These are phyloP conservation scores for Drosophila pachea DNA, from an alignment of 1,140 invertebrate genomes.

Conservation along the genomic window DNA sequence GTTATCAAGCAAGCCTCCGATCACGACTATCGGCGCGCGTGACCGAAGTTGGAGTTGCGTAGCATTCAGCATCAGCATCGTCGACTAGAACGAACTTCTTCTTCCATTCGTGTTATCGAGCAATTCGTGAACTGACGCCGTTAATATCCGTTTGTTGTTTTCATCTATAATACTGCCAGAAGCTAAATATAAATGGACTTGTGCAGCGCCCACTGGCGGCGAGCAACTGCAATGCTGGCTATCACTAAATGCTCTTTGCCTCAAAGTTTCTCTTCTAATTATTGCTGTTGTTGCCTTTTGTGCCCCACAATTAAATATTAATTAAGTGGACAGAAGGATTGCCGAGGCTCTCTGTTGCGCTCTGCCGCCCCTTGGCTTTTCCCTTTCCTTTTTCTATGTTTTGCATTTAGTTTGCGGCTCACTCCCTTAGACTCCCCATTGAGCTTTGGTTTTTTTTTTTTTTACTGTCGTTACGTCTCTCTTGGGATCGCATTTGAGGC, in stretches of 20 bases:
- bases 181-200: background rate
- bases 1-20: too few species aligned
- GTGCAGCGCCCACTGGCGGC: slow-evolving; percentile 21
- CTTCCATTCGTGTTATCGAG: too few species aligned
- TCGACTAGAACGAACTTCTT: too few species aligned
- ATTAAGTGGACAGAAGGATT: slow-evolving; percentile 63
- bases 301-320: slow-evolving; percentile 69
- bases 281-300: slow-evolving; percentile 19
- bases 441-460: slow-evolving; percentile 39
- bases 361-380: background rate
- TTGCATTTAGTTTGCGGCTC: background rate
- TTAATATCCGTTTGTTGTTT: too few species aligned
- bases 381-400: too few species aligned
- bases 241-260: slow-evolving; percentile 65
- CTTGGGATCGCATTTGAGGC: slow-evolving; percentile 32
- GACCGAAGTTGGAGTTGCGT: too few species aligned
- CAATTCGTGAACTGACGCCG: too few species aligned
- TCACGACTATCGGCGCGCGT: too few species aligned
- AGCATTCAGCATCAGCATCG: too few species aligned
- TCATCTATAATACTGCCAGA: too few species aligned
- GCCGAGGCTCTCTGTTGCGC: background rate
- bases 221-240: slow-evolving; percentile 31
- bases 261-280: slow-evolving; percentile 32
- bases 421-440: slow-evolving; percentile 13
- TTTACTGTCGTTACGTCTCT: slow-evolving; percentile 21